phyloP scores from a whole-genome alignment of 2,113 vertebrate species.

The Takifugu flavidus region DNA sequence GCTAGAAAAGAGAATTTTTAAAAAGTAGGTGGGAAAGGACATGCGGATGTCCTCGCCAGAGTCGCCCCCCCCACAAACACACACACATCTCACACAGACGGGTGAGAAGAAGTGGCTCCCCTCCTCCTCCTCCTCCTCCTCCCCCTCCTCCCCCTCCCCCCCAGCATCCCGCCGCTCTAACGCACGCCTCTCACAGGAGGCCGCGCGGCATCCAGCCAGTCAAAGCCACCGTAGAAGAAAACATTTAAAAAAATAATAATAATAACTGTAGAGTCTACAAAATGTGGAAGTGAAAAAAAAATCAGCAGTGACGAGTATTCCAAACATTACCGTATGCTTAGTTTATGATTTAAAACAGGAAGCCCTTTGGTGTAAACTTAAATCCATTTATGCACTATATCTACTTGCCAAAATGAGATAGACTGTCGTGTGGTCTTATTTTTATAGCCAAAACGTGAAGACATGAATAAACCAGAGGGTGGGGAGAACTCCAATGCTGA shows the following conservation, averaged over 20 bases:
- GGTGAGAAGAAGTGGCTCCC: slow-evolving; percentile 35
- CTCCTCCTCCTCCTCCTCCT: slow-evolving; percentile 25
- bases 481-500: slow-evolving; percentile 48
- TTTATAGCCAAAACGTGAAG: slow-evolving; percentile 75
- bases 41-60: slow-evolving; percentile 16
- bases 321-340: slow-evolving; percentile 60
- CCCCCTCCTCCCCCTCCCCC: slow-evolving; percentile 34
- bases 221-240: slow-evolving; percentile 61
- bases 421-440: slow-evolving; percentile 77
- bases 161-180: slow-evolving; percentile 39
- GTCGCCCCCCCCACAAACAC: slow-evolving; percentile 5
- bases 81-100: slow-evolving; percentile 28
- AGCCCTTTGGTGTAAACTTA: slow-evolving; percentile 62
- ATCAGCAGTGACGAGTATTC: slow-evolving; percentile 69
- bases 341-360: slow-evolving; percentile 58
- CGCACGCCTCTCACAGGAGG: slow-evolving; percentile 46
- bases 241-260: slow-evolving; percentile 39
- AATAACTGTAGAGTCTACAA: slow-evolving; percentile 52
- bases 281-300: slow-evolving; percentile 58
- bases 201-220: slow-evolving; percentile 57
- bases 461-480: slow-evolving; percentile 40
- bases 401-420: slow-evolving; percentile 84
- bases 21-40: slow-evolving; percentile 23
- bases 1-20: slow-evolving; percentile 26
- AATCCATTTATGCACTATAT: slow-evolving; percentile 79